Conservation (phyloP, 2,113 vertebrate species). For the Alexandromys fortis region DNA sequence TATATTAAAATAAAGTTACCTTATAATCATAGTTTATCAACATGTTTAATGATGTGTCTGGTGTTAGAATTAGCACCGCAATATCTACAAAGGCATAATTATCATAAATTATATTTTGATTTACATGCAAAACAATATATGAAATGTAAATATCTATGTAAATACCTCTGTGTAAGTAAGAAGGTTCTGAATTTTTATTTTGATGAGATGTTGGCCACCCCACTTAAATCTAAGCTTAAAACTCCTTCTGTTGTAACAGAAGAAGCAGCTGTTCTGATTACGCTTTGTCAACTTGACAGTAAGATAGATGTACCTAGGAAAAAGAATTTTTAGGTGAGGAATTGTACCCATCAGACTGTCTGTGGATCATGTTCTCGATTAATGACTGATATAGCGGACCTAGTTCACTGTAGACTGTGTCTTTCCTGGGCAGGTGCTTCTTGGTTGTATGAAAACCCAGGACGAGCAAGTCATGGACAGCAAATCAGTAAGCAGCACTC, state of each 20-base stretch:
- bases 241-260: not conserved
- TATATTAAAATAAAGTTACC: not conserved
- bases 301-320: not conserved
- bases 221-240: not conserved
- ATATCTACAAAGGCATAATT: not conserved
- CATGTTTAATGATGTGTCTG: not conserved
- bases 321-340: not conserved
- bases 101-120: not conserved
- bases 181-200: slow-evolving; percentile 2
- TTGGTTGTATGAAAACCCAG: not conserved
- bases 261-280: not conserved
- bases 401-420: too few species aligned
- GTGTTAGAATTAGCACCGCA: not conserved
- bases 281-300: not conserved
- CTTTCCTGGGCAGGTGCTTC: not conserved
- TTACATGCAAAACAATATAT: not conserved
- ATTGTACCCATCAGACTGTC: not conserved
- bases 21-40: not conserved
- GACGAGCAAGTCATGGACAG: not conserved
- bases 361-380: not conserved
- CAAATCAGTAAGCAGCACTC: not conserved
- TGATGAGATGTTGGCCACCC: not conserved
- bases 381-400: not conserved
- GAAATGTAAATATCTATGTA: not conserved
- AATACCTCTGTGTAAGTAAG: not conserved